Percentiles rank a stretch among this genome's conserved stretches.
These are phyloP conservation scores for Lasioglossum malachurum DNA, from an alignment of 2,888 invertebrate genomes.

Conservation along the genomic window DNA sequence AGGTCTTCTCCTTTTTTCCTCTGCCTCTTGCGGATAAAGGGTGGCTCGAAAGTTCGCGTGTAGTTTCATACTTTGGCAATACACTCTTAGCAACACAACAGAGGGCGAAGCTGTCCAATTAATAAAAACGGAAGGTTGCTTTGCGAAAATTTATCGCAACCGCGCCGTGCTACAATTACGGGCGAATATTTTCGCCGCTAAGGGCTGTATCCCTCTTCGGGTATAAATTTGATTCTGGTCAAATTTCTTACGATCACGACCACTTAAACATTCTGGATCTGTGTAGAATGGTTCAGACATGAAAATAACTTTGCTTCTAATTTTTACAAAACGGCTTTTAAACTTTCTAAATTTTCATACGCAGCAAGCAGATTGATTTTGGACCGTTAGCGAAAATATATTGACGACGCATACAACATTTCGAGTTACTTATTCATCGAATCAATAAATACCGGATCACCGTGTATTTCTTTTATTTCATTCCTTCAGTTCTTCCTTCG, in stretches of 20 bases:
- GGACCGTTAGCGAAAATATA: not conserved
- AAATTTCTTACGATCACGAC: not conserved
- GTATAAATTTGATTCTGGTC: not conserved
- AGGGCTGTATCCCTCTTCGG: not conserved
- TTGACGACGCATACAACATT: not conserved
- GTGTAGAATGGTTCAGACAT: not conserved
- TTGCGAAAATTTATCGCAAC: not conserved
- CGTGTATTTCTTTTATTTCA: slow-evolving; percentile 7
- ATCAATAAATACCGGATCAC: not conserved
- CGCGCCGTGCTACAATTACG: no score
- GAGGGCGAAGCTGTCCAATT: not conserved
- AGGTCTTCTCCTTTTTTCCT: not conserved
- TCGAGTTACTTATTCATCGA: not conserved
- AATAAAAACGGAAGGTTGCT: not conserved
- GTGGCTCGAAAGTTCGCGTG: not conserved
- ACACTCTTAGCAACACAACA: not conserved
- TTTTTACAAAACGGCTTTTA: not conserved
- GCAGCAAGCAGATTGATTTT: not conserved
- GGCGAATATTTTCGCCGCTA: no score
- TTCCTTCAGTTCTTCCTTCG: slow-evolving; percentile 11
- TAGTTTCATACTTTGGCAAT: not conserved
- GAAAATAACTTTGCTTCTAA: not conserved
- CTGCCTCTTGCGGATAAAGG: not conserved
- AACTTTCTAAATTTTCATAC: not conserved
- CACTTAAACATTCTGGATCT: not conserved